Conservation (phyloP, 2,888 invertebrate genomes). For the Cephus sareptanus region DNA sequence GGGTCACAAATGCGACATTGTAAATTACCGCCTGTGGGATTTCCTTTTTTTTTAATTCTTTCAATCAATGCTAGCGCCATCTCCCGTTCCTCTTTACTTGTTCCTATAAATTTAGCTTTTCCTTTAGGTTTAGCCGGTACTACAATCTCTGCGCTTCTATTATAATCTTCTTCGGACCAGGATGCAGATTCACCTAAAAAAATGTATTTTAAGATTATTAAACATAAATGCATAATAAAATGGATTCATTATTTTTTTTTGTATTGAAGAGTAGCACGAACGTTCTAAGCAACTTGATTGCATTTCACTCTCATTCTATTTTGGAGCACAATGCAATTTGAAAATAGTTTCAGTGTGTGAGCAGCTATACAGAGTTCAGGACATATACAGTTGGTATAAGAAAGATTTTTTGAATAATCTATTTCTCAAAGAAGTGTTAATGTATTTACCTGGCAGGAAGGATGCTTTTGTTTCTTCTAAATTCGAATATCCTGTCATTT, state of each 20-base stretch:
- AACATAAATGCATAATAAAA: background rate
- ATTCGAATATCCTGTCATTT: slow-evolving; percentile 28
- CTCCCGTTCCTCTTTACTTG: slow-evolving; percentile 66
- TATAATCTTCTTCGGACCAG: slow-evolving; percentile 28
- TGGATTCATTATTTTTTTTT: background rate
- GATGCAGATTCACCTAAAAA: slow-evolving; percentile 8
- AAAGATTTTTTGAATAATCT: background rate
- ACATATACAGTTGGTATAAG: background rate
- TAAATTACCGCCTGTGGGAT: slow-evolving; percentile 62
- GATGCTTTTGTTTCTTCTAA: slow-evolving; percentile 27
- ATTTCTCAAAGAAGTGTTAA: background rate
- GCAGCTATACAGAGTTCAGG: background rate
- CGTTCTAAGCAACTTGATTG: background rate
- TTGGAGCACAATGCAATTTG: background rate
- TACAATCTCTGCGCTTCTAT: slow-evolving; percentile 20
- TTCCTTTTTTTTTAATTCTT: slow-evolving; percentile 62
- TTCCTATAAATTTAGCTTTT: slow-evolving; percentile 67
- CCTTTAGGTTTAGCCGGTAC: slow-evolving; percentile 63
- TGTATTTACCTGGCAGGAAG: slow-evolving; percentile 34
- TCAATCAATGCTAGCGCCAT: slow-evolving; percentile 68
- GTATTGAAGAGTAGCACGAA: background rate
- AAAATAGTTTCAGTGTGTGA: background rate
- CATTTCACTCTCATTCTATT: background rate
- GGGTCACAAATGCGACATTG: slow-evolving; percentile 71
- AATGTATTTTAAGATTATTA: background rate